Conservation (phyloP, 2,888 invertebrate species). For the Acleris cristana region DNA sequence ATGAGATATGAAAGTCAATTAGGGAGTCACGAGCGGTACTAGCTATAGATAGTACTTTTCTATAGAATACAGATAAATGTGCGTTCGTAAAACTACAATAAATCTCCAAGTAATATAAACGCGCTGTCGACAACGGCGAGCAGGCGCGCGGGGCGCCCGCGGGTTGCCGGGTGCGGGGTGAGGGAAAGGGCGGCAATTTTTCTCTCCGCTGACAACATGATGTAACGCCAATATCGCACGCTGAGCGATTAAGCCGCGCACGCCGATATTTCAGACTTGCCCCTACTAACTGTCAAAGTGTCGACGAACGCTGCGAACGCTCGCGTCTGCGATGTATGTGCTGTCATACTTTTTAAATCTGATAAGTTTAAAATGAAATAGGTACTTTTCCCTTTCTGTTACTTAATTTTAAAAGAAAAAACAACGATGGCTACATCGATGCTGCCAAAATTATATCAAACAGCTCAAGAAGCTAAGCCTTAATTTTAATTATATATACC, state of each 20-base stretch:
- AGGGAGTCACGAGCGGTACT: conserved; percentile 17
- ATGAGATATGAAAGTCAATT: conserved; percentile 32
- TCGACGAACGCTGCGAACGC: conserved; percentile 66
- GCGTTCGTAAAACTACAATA: conserved; percentile 77
- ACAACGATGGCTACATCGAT: no score
- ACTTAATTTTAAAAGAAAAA: neutral
- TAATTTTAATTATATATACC: no score
- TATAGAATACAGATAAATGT: conserved; percentile 66
- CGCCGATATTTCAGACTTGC: conserved; percentile 82
- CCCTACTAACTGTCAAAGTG: conserved; percentile 82
- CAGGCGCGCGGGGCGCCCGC: conserved; percentile 55
- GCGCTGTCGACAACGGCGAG: conserved; percentile 71
- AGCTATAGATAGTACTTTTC: conserved; percentile 43
- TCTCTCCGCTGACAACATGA: conserved; percentile 83
- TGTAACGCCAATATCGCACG: conserved; percentile 84
- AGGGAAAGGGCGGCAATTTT: conserved; percentile 77
- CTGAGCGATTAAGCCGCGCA: conserved; percentile 83
- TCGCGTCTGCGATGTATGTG: conserved; percentile 37
- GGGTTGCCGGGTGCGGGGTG: conserved; percentile 52
- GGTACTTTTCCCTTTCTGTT: neutral
- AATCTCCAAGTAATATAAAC: conserved; percentile 79
- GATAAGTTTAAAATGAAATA: neutral
- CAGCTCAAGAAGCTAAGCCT: no score
- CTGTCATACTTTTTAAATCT: conserved; percentile 6
- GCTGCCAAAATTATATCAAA: no score